A percentile compares a stretch with the other conserved stretches of the same genome.
Evolutionary conservation across 35 echinoderm and acorn worm species (phyloP).

Genomic region (Apostichopus californicus): DNA sequence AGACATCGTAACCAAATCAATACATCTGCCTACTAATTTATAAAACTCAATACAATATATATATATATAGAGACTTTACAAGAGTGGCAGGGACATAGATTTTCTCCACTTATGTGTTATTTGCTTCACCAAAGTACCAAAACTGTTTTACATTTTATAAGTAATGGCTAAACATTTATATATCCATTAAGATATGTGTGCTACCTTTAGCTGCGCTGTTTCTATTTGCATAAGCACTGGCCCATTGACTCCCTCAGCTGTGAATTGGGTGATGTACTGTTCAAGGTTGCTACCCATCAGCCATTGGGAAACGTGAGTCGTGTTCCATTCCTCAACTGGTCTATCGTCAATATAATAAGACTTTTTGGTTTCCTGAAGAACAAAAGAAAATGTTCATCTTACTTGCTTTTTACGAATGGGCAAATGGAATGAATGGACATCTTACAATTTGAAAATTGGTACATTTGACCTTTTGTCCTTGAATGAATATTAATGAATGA

Average conservation of each 20-base stretch:
- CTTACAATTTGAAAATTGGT: too few species aligned
- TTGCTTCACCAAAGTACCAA: background rate
- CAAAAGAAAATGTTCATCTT: background rate
- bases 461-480: too few species aligned
- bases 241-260: slow-evolving; percentile 82
- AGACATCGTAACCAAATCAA: too few species aligned
- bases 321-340: slow-evolving; percentile 93
- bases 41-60: too few species aligned
- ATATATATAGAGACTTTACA: too few species aligned
- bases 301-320: slow-evolving; percentile 92
- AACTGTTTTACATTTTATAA: background rate
- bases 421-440: too few species aligned
- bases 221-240: slow-evolving; percentile 81
- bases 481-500: too few species aligned
- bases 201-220: slow-evolving; percentile 84
- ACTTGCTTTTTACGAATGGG: too few species aligned
- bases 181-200: background rate
- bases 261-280: slow-evolving; percentile 86
- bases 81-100: background rate
- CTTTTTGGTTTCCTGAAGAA: slow-evolving; percentile 50
- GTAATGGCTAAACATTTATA: background rate
- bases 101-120: background rate
- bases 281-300: slow-evolving; percentile 80
- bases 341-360: slow-evolving; percentile 85
- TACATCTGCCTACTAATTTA: too few species aligned